A percentile compares a stretch with the other conserved stretches of the same genome.
Evolutionary conservation across 2,113 vertebrate species (phyloP).

Genomic region (Alethe castanea): DNA sequence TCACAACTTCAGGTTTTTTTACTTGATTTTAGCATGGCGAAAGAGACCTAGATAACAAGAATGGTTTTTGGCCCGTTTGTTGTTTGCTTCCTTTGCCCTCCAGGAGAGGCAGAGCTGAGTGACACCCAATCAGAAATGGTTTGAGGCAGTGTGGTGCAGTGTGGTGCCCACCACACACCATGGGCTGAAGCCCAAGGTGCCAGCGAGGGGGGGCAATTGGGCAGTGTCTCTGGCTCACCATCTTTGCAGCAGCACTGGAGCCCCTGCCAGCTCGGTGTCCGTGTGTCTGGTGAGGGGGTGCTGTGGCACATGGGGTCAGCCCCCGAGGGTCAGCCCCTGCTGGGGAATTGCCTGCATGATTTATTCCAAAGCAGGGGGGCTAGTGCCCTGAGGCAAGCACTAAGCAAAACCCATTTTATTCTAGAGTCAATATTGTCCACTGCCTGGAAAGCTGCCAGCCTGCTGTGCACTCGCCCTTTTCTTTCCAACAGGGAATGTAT

Average conservation of each 20-base stretch:
- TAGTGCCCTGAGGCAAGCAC: not conserved
- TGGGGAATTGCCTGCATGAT: rapidly evolving
- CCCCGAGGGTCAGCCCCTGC: not conserved
- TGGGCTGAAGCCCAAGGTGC: not conserved
- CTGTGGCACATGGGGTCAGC: not conserved
- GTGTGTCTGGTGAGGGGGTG: not conserved
- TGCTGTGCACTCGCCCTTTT: not conserved
- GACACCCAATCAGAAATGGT: not conserved
- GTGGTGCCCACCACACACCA: not conserved
- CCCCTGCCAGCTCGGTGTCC: not conserved
- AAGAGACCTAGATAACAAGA: not conserved
- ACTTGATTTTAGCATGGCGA: not conserved
- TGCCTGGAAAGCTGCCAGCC: conserved; percentile 19
- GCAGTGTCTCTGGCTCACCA: rapidly evolving
- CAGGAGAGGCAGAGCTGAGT: not conserved
- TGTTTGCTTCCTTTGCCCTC: not conserved
- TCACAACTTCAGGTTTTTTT: not conserved
- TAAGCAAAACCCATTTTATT: not conserved
- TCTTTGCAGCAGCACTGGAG: not conserved
- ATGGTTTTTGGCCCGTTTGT: not conserved
- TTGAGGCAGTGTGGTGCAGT: not conserved
- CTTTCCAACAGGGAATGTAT: conserved; percentile 48
- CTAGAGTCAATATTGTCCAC: conserved; percentile 44
- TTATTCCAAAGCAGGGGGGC: not conserved
- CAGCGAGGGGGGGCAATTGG: rapidly evolving